phyloP scores from a whole-genome alignment of 2,113 vertebrate species.

The Ictalurus punctatus region DNA sequence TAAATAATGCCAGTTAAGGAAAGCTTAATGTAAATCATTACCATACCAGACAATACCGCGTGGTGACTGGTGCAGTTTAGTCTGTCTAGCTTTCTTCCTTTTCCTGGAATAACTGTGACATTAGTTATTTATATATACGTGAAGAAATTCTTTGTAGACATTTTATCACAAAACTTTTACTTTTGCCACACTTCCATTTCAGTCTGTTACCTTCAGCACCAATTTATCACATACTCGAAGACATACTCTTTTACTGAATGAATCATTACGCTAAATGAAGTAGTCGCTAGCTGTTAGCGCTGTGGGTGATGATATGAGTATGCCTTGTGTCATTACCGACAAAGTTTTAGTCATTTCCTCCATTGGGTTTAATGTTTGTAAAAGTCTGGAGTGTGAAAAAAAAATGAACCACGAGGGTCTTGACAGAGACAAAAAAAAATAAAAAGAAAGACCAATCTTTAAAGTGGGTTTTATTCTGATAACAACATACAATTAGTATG shows the following conservation, averaged over 20 bases:
- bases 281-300: not conserved
- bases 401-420: not conserved
- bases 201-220: not conserved
- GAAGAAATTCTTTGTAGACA: not conserved
- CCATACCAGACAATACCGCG: not conserved
- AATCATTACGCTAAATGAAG: not conserved
- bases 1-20: not conserved
- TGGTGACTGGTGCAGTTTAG: not conserved
- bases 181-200: not conserved
- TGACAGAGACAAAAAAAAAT: not conserved
- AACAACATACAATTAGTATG: not conserved
- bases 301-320: not conserved
- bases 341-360: conserved; percentile 14
- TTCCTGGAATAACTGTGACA: not conserved
- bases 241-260: not conserved
- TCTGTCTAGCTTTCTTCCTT: not conserved
- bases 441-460: not conserved
- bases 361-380: not conserved
- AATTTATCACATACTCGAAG: not conserved
- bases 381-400: not conserved
- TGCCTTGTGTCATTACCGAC: not conserved
- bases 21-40: not conserved
- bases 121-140: not conserved
- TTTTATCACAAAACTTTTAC: not conserved
- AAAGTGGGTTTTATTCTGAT: not conserved